phyloP scores from a whole-genome alignment of 2,888 invertebrate genomes.

The Oscheius sp. region DNA sequence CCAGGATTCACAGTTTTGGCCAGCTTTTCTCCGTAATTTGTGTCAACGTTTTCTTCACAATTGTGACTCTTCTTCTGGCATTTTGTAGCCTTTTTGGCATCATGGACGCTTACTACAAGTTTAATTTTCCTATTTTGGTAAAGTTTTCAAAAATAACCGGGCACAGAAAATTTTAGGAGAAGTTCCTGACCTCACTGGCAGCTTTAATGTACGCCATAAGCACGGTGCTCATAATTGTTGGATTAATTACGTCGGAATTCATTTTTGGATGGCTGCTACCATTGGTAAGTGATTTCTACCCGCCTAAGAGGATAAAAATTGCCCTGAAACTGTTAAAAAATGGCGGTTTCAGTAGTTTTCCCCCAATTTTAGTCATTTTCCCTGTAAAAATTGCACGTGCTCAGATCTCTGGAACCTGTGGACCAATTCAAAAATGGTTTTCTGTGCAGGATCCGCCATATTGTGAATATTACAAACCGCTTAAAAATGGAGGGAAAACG shows the following conservation, averaged over 20 bases:
- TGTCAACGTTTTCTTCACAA: conserved; percentile 60
- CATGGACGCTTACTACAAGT: conserved; percentile 64
- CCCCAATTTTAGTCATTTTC: too few relatives aligned
- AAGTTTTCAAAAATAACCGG: too few relatives aligned
- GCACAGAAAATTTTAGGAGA: conserved; percentile 48
- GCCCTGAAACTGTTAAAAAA: too few relatives aligned
- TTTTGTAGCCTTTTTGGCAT: conserved; percentile 57
- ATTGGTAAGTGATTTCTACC: conserved; percentile 41
- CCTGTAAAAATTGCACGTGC: too few relatives aligned
- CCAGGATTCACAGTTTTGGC: conserved; percentile 51
- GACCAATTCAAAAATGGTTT: too few relatives aligned
- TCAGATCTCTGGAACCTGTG: too few relatives aligned
- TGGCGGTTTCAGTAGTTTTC: too few relatives aligned
- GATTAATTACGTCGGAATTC: conserved; percentile 43
- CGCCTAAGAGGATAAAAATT: too few relatives aligned
- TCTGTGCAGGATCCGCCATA: too few relatives aligned
- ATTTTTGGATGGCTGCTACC: conserved; percentile 43
- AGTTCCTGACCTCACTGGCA: conserved; percentile 55
- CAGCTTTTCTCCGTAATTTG: conserved; percentile 65
- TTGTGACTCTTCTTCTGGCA: conserved; percentile 52
- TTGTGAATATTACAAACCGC: too few relatives aligned
- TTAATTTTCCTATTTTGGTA: conserved; percentile 63
- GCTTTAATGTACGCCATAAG: conserved; percentile 47
- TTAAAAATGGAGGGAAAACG: too few relatives aligned
- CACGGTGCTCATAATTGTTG: conserved; percentile 39